Base-by-base conservation (phyloP, 2,888 invertebrate species). In the Mythimna lalbum region DNA sequence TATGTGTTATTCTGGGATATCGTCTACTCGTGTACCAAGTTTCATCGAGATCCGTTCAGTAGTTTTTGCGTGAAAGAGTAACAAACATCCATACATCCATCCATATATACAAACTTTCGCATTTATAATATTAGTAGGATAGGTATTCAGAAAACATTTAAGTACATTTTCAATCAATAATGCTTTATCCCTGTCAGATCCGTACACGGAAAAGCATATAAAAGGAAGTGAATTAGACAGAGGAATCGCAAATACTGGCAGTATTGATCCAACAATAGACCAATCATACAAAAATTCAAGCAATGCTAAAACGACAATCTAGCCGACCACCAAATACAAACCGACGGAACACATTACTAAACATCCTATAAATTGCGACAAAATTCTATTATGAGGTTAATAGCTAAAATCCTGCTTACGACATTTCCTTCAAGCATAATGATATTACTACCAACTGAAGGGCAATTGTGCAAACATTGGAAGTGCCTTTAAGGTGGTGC, bases 291-390 rank as follows among this genome's bases (percentile, higher is more conserved):
- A 12, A 65, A 10, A 69, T 31, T 27, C 6, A 53, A 43, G 1
- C 6, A 33, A 27, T 27, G 23, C 2, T 43, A 43, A 56, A 65
- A 53, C 27, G 6, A 59, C 31, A n/a, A 43, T 33, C 21, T 19
- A 56, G 31, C n/a, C 66, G 17, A 67, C 36, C 9, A 52, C 1
- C 53, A 59, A 50, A 73, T 3, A 10, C 5, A 31, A 66, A 66
- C 50, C 76, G 50, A 61, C 66, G 56, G 14, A 57, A 69, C n/a
- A 36, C 9, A 43, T 78, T 78, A 55, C 80, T n/a, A 80, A 52
- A 80, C 53, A 66, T 76, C 80, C 80, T n/a, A 19, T 61, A 39
- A 27, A 60, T 78, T 78, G 33, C 80, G 47, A 63, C 80, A 80
- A 33, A 53, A 10, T 27, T 52, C n/a, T n/a, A 61, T 49, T 53